Evolutionary conservation across 2,888 invertebrate species (phyloP).

Genomic region (Sinotaia quadrata): DNA sequence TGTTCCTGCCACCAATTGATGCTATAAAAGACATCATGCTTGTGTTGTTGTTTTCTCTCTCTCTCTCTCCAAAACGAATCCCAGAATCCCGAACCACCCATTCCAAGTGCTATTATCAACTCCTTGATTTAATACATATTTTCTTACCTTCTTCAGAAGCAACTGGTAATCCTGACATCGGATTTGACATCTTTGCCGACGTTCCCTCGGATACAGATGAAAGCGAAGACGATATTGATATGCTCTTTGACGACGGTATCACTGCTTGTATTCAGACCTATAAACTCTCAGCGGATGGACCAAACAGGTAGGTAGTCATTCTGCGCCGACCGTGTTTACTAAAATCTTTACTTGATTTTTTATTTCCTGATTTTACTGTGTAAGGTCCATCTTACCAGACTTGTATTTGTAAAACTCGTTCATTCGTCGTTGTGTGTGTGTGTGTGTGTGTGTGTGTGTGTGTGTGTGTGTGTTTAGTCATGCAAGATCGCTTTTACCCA

Average conservation of each 20-base stretch:
- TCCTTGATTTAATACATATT: too few species aligned
- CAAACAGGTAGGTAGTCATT: constrained; percentile 17
- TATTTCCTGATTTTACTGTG: too few species aligned
- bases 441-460: neutral
- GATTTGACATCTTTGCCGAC: constrained; percentile 48
- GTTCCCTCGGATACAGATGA: constrained; percentile 54
- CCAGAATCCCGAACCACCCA: too few species aligned
- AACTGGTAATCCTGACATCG: constrained; percentile 29
- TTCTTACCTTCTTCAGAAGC: neutral
- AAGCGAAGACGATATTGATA: constrained; percentile 41
- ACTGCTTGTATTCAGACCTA: constrained; percentile 18
- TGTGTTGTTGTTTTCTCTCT: too few species aligned
- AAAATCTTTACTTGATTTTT: too few species aligned
- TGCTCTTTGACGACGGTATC: constrained; percentile 23
- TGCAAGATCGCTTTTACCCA: neutral
- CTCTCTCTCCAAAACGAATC: too few species aligned
- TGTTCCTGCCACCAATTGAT: too few species aligned
- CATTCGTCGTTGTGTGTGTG: neutral
- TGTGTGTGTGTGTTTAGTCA: neutral
- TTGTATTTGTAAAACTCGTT: too few species aligned
- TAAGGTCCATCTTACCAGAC: too few species aligned
- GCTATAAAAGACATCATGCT: too few species aligned
- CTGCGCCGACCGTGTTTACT: too few species aligned
- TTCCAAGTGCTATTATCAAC: too few species aligned
- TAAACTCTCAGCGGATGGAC: constrained; percentile 6